Evolutionary conservation across 2,888 invertebrate genomes (phyloP).

Genomic region (Drosophila pegasa): DNA sequence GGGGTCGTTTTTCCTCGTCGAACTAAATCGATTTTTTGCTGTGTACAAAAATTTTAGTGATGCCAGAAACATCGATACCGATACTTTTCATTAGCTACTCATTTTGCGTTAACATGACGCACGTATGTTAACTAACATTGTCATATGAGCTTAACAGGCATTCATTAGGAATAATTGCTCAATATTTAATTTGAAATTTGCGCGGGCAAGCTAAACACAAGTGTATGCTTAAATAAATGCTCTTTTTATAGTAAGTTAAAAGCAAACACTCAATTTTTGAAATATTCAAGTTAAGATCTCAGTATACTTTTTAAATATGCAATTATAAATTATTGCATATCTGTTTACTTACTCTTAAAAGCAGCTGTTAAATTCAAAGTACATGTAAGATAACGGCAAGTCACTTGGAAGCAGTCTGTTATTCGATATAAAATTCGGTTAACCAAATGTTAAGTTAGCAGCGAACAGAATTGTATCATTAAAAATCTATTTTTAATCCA

Average conservation of each 20-base stretch:
- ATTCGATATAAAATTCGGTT: background rate
- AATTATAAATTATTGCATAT: background rate
- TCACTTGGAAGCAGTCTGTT: background rate
- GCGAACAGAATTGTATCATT: background rate
- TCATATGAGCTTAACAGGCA: slow-evolving; percentile 1
- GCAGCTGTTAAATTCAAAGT: background rate
- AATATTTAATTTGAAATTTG: slow-evolving; percentile 1
- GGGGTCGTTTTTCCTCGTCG: slow-evolving; percentile 70
- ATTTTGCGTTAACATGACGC: slow-evolving; percentile 24
- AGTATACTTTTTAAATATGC: background rate
- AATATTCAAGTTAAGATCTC: background rate
- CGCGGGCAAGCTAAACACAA: background rate
- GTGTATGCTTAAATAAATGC: too few relatives aligned
- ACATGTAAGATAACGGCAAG: background rate
- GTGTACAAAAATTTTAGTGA: slow-evolving; percentile 70
- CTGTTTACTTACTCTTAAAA: background rate
- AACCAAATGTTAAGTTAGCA: slow-evolving; percentile 6
- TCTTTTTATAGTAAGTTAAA: too few relatives aligned
- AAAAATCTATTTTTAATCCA: slow-evolving; percentile 3
- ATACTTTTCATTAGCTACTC: slow-evolving; percentile 19
- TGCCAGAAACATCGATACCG: slow-evolving; percentile 33
- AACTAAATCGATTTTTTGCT: slow-evolving; percentile 69
- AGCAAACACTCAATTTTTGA: too few relatives aligned
- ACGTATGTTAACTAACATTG: slow-evolving; percentile 24
- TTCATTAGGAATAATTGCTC: background rate